Conservation (phyloP, 2,113 vertebrate genomes). For the Ranitomeya imitator region DNA sequence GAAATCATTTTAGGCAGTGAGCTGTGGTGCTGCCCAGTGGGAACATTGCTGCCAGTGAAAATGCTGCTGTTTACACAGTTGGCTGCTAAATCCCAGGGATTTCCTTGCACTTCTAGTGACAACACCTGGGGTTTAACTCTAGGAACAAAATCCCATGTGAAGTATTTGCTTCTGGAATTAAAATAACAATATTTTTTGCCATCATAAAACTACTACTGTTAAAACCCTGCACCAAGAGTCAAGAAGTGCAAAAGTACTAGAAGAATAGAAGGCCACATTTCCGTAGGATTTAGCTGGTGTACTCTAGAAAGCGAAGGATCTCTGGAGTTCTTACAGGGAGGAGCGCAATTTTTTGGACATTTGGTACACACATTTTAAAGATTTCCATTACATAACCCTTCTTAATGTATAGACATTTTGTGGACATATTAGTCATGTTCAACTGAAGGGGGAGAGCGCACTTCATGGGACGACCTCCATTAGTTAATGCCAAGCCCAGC, state of each 20-base stretch:
- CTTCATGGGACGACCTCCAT: no score
- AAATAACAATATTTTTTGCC: constrained; percentile 36
- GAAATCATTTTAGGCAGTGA: constrained; percentile 18
- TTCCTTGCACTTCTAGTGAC: constrained; percentile 36
- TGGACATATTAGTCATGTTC: no score
- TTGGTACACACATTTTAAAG: no score
- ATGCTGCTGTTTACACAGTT: constrained; percentile 52
- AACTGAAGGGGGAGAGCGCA: no score
- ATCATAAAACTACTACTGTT: background rate
- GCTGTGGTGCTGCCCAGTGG: background rate
- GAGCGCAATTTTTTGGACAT: no score
- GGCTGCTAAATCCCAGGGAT: constrained; percentile 47
- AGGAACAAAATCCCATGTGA: constrained; percentile 32
- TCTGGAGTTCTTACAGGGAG: background rate
- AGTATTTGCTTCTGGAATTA: constrained; percentile 44
- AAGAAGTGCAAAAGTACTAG: background rate
- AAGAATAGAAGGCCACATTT: background rate
- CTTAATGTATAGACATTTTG: no score
- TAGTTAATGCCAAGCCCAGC: no score
- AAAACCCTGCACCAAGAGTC: background rate
- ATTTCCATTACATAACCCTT: no score
- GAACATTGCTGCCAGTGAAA: background rate
- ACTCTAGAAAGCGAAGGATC: background rate
- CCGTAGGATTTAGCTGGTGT: no score
- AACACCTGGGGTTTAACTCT: constrained; percentile 48